phyloP scores from a whole-genome alignment of 2,888 invertebrate genomes.

The Lepidochitona cinerea region DNA sequence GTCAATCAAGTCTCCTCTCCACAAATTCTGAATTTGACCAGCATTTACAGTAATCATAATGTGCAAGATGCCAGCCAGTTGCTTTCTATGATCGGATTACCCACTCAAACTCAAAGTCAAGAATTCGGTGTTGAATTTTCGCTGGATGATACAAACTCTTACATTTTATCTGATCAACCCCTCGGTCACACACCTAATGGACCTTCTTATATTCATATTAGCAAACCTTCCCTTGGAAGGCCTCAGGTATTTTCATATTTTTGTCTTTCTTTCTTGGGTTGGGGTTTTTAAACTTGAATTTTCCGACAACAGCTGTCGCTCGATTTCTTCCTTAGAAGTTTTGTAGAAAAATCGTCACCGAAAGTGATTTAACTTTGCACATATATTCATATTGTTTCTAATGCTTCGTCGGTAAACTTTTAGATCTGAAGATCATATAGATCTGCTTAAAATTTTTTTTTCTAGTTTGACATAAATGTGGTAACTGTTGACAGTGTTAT shows the following conservation, averaged over 20 bases:
- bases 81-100: neutral
- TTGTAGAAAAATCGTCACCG: too few species aligned
- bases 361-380: too few species aligned
- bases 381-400: too few species aligned
- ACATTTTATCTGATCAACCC: neutral
- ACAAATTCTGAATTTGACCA: conserved; percentile 53
- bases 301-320: too few species aligned
- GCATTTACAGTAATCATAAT: conserved; percentile 38
- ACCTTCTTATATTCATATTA: conserved; percentile 8
- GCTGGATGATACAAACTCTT: neutral
- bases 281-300: too few species aligned
- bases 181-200: conserved; percentile 16
- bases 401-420: too few species aligned
- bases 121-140: neutral
- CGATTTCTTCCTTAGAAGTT: too few species aligned
- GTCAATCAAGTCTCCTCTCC: conserved; percentile 27
- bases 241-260: conserved; percentile 61
- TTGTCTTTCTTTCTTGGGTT: too few species aligned
- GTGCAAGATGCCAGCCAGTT: neutral
- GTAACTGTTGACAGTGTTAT: too few species aligned
- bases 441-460: too few species aligned
- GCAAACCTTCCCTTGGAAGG: conserved; percentile 37
- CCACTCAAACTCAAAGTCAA: conserved; percentile 2
- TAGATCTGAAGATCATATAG: too few species aligned
- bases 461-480: too few species aligned